A percentile compares a stretch with the other conserved stretches of the same genome.
Evolutionary conservation across 2,888 invertebrate species (phyloP).

Genomic region (Caenorhabditis afra): DNA sequence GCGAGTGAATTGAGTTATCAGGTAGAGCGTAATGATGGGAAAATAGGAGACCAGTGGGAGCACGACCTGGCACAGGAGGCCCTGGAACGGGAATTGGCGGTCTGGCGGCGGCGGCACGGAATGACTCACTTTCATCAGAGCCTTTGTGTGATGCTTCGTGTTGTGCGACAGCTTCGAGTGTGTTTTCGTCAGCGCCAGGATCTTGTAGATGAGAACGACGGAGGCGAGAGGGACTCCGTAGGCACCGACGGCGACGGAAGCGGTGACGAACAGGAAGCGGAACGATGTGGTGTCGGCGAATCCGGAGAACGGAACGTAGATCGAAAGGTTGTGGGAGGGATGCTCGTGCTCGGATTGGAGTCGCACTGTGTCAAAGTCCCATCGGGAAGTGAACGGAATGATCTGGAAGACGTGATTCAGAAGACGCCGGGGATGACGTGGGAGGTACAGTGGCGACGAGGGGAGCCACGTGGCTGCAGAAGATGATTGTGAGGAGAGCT

Average conservation of each 20-base stretch:
- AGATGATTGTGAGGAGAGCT: conserved; percentile 2
- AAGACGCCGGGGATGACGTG: too few relatives aligned
- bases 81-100: conserved; percentile 17
- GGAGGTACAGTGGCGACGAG: conserved; percentile 24
- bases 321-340: conserved; percentile 37
- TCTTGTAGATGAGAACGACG: conserved; percentile 25
- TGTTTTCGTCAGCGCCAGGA: conserved; percentile 29
- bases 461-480: conserved; percentile 30
- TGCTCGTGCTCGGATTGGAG: conserved; percentile 29
- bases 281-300: conserved; percentile 33
- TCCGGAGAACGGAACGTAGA: conserved; percentile 45
- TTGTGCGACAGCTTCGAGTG: conserved; percentile 39
- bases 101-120: too few relatives aligned
- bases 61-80: conserved; percentile 40
- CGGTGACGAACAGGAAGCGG: conserved; percentile 31
- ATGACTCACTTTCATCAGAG: conserved; percentile 37
- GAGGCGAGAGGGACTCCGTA: conserved; percentile 35
- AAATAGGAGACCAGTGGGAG: conserved; percentile 46
- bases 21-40: conserved; percentile 42
- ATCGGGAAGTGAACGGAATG: conserved; percentile 33
- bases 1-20: conserved; percentile 28
- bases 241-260: conserved; percentile 24
- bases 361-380: conserved; percentile 34
- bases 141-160: conserved; percentile 38
- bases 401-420: conserved; percentile 19